phyloP scores from a whole-genome alignment of 2,888 invertebrate species.

The Neoaliturus tenellus region DNA sequence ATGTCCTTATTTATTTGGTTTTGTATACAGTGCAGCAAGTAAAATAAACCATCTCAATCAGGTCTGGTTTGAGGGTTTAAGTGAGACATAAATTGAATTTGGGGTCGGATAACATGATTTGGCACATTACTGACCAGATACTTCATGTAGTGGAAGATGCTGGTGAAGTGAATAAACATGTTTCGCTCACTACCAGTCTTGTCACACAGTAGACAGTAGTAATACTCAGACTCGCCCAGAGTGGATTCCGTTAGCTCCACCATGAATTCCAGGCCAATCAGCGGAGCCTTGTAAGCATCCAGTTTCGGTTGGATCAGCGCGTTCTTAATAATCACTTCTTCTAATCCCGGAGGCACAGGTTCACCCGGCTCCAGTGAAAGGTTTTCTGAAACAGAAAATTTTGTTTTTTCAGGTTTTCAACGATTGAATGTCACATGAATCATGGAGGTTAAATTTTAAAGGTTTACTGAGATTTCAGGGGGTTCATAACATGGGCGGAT shows the following conservation, averaged over 20 bases:
- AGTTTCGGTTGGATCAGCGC: conserved; percentile 75
- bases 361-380: conserved; percentile 75
- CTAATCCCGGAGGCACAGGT: conserved; percentile 83
- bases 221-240: conserved; percentile 69
- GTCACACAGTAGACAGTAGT: conserved; percentile 86
- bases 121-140: conserved; percentile 84
- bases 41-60: too few species aligned
- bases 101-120: too few species aligned
- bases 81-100: too few species aligned
- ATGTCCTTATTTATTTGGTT: too few species aligned
- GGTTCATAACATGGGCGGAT: too few species aligned
- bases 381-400: conserved; percentile 60
- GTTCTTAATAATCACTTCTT: conserved; percentile 74
- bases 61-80: too few species aligned
- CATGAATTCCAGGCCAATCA: conserved; percentile 87
- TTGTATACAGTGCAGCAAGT: too few species aligned
- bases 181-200: conserved; percentile 88
- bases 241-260: conserved; percentile 76
- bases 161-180: conserved; percentile 86
- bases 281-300: conserved; percentile 75
- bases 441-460: too few species aligned
- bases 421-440: too few species aligned
- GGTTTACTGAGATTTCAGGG: too few species aligned
- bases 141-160: conserved; percentile 84
- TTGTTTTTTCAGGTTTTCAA: background rate